A percentile compares a stretch with the other conserved stretches of the same genome.
phyloP scores from a whole-genome alignment of 2,888 invertebrate genomes.

The Epirrhoe tristata region DNA sequence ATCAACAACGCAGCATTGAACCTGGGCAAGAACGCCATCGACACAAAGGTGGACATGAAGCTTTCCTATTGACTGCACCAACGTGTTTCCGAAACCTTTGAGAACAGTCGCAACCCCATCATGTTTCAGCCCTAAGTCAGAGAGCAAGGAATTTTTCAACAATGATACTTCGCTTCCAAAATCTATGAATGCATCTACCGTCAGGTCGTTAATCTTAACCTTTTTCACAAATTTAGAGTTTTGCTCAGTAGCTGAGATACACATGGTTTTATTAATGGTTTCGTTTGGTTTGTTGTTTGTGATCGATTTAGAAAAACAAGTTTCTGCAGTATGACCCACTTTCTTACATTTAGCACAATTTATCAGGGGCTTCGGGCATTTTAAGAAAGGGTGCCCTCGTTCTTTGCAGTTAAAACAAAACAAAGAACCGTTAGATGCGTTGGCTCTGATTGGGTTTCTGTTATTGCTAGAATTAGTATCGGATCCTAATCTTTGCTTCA shows the following conservation, averaged over 20 bases:
- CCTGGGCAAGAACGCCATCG: conserved; percentile 4
- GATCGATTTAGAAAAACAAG: no score
- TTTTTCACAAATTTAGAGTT: conserved; percentile 10
- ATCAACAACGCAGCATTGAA: conserved; percentile 6
- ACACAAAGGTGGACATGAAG: no score
- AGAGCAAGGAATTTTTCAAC: not conserved
- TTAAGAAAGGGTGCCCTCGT: not conserved
- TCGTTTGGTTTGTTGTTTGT: no score
- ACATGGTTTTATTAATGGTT: not conserved
- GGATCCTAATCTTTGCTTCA: no score
- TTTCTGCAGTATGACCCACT: not conserved
- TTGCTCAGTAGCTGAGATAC: not conserved
- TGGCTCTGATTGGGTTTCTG: no score
- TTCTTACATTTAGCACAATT: not conserved
- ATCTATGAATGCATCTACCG: conserved; percentile 3
- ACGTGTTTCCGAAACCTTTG: conserved; percentile 14
- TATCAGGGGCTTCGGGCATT: not conserved
- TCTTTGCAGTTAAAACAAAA: not conserved
- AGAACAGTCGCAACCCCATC: not conserved
- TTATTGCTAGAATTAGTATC: no score
- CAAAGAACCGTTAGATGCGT: not conserved
- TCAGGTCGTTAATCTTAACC: not conserved
- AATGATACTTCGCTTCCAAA: conserved; percentile 14
- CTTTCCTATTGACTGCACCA: not conserved
- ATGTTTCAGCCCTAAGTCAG: not conserved